Conservation (phyloP, 2,888 invertebrate species). For the Bimastos eiseni region DNA sequence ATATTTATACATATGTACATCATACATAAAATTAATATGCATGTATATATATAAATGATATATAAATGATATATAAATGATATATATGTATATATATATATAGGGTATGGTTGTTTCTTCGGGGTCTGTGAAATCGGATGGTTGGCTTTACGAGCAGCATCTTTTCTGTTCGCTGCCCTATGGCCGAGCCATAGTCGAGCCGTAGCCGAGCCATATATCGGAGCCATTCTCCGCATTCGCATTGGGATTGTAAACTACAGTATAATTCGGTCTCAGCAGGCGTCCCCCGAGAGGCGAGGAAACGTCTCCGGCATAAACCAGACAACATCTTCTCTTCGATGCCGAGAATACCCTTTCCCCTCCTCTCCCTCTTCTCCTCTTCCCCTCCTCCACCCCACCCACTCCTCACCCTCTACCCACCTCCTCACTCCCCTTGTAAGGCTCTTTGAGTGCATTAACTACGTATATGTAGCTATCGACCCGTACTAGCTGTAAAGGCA, state of each 20-base stretch:
- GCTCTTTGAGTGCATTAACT: not conserved
- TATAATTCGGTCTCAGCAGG: not conserved
- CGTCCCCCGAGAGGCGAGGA: not conserved
- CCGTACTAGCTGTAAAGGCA: not conserved
- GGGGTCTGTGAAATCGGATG: not conserved
- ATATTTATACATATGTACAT: too few relatives aligned
- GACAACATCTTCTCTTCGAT: not conserved
- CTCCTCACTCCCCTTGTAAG: not conserved
- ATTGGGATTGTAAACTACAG: not conserved
- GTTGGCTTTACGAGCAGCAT: not conserved
- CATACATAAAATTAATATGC: too few relatives aligned
- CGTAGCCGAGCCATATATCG: too few relatives aligned
- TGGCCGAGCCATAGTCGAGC: too few relatives aligned
- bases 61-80: too few relatives aligned
- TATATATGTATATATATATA: not conserved
- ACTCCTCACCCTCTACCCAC: not conserved
- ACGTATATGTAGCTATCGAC: not conserved
- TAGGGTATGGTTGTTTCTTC: not conserved
- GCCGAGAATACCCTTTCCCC: not conserved
- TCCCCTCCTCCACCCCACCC: not conserved
- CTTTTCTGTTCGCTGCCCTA: not conserved
- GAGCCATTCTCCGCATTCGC: not conserved
- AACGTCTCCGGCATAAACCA: conserved; percentile 13
- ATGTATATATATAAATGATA: too few relatives aligned
- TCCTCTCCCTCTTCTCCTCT: not conserved